Evolutionary conservation across 2,797 vertebrate genomes (phyloP), one percentile per base, ranked within the genome.

Genomic region (Peromyscus melanophrys): DNA sequence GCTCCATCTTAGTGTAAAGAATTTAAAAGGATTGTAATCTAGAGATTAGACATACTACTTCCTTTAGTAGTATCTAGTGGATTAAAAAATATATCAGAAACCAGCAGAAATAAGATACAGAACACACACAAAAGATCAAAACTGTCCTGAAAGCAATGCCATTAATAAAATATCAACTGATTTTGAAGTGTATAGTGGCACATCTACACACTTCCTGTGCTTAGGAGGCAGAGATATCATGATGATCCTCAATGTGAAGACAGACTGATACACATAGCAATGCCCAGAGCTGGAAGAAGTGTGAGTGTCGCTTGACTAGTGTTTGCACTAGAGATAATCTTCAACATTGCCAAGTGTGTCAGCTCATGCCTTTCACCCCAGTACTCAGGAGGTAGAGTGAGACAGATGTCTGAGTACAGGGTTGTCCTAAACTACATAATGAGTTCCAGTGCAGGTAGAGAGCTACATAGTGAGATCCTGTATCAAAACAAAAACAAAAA

Each of bases 1-100:
- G 61, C 55, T 96, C 43, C 2, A 88, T 94, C 85, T 90, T 31
- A 77, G 0, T 95, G 14, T 1, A 92, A 92, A 76, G 2, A 93
- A 85, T 2, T 21, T 82, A 87, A 93, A 52, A 59, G 4, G 80
- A 69, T 49, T 94, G 11, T 69, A 67, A 71, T 40, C 1, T 71
- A 46, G 8, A 63, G n/a, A 52, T 23, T 31, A 95, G 34, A 8
- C 77, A 80, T 4, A 43, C 7, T 29, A 17, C 25, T 86, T 86
- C 65, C 11, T 52, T 17, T 69, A 69, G 4, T n/a, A 69, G 11
- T 19, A 52, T 69, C 31, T 69, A 52, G 19, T 69, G 65, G 6
- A 52, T 86, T 82, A 69, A 69, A 67, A 52, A 69, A 52, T 49
- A 8, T 69, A 52, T 69, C 83, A 73, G 89, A 90, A 84, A 7